Evolutionary conservation across 1,140 invertebrate genomes (phyloP).

Genomic region (Drosophila ambigua): DNA sequence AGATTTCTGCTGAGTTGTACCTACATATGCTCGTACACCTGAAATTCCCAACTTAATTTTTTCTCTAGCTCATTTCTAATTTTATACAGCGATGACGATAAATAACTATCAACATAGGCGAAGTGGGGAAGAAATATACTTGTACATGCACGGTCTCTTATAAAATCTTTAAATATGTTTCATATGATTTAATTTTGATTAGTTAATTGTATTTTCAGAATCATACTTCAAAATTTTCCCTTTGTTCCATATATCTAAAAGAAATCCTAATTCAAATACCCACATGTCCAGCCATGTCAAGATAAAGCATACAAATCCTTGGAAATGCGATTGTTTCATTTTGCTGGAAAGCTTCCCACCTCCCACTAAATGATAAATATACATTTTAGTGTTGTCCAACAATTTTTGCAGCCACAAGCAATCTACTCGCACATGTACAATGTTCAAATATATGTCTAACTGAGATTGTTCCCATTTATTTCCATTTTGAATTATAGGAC

Average conservation of each 20-base stretch:
- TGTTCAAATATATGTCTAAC: slow-evolving; percentile 35
- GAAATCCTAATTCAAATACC: slow-evolving; percentile 35
- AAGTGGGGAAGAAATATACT: too few species aligned
- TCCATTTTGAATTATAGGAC: slow-evolving; percentile 73
- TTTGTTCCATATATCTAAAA: slow-evolving; percentile 9
- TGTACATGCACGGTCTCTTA: too few species aligned
- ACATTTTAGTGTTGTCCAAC: slow-evolving; percentile 55
- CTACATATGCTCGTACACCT: too few species aligned
- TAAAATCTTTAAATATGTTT: too few species aligned
- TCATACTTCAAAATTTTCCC: too few species aligned
- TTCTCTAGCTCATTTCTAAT: too few species aligned
- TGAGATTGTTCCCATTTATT: slow-evolving; percentile 59
- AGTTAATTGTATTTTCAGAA: neutral
- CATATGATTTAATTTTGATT: too few species aligned
- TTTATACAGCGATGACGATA: too few species aligned
- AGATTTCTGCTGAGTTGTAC: too few species aligned
- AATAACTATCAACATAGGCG: too few species aligned
- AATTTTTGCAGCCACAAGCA: slow-evolving; percentile 58
- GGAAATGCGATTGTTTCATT: neutral
- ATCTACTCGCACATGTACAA: slow-evolving; percentile 58
- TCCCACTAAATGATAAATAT: slow-evolving; percentile 44
- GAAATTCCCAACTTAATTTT: too few species aligned
- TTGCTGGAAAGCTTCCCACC: neutral
- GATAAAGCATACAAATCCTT: slow-evolving; percentile 4
- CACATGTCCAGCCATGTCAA: slow-evolving; percentile 8